phyloP scores from a whole-genome alignment of 2,113 vertebrate genomes.

The Siniperca knerii region DNA sequence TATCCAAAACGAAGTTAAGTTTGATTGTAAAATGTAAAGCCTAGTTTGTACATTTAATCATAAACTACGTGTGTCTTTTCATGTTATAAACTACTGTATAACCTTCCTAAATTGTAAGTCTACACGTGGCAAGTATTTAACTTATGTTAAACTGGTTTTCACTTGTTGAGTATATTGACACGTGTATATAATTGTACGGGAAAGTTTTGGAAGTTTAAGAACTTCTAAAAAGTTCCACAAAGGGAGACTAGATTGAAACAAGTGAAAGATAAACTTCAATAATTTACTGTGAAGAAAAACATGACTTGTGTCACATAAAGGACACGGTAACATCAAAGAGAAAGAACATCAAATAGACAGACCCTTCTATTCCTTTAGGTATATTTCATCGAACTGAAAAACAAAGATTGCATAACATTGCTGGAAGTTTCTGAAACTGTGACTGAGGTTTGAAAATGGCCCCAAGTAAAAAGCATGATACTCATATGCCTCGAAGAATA shows the following conservation, averaged over 20 bases:
- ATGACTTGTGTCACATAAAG: slow-evolving; percentile 45
- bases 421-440: slow-evolving; percentile 12
- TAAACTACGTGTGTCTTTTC: not conserved
- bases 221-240: not conserved
- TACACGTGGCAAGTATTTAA: not conserved
- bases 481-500: not conserved
- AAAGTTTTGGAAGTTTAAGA: not conserved
- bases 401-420: slow-evolving; percentile 29
- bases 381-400: slow-evolving; percentile 29
- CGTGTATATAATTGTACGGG: not conserved
- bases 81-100: not conserved
- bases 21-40: not conserved
- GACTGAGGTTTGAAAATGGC: not conserved
- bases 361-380: slow-evolving; percentile 26
- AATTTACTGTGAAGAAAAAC: slow-evolving; percentile 26
- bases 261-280: slow-evolving; percentile 11
- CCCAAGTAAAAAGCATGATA: not conserved
- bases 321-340: slow-evolving; percentile 57
- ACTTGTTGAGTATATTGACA: not conserved
- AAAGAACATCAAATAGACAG: slow-evolving; percentile 48
- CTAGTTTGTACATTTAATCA: not conserved
- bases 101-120: not conserved
- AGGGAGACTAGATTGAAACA: not conserved
- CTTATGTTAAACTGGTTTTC: not conserved
- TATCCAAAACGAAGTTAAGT: not conserved